A percentile compares a stretch with the other conserved stretches of the same genome.
phyloP scores from a whole-genome alignment of 2,113 vertebrate species.

The Jaculus jaculus region DNA sequence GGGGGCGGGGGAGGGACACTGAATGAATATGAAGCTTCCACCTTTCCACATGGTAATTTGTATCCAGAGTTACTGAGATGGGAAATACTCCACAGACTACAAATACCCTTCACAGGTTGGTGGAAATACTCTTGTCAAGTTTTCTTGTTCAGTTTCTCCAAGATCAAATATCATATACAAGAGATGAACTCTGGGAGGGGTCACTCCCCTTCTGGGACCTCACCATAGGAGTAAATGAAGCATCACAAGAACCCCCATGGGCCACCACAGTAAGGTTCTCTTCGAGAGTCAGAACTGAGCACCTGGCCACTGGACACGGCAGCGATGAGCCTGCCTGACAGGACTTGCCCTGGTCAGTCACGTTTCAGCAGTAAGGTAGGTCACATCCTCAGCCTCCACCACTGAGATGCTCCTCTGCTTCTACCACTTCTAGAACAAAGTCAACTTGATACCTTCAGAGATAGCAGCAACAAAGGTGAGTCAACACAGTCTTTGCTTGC shows the following conservation, averaged over 20 bases:
- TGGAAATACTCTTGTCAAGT: neutral
- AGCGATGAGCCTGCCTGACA: neutral
- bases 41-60: neutral
- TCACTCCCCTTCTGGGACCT: neutral
- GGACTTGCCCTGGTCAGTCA: neutral
- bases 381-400: neutral
- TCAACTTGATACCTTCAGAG: conserved; percentile 12
- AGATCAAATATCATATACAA: neutral
- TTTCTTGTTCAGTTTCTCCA: conserved; percentile 10
- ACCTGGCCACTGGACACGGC: neutral
- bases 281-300: neutral
- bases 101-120: neutral
- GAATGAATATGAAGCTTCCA: neutral
- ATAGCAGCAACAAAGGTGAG: conserved; percentile 8
- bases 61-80: neutral
- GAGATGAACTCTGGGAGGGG: neutral
- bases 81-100: neutral
- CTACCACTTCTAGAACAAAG: conserved; percentile 39
- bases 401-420: neutral
- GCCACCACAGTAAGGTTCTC: neutral
- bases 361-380: neutral
- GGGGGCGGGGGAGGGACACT: neutral
- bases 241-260: neutral
- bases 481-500: conserved; percentile 46
- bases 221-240: neutral